These are phyloP conservation scores for Parauchenoglanis punctatus DNA, from an alignment of 2,797 vertebrate species.

Conservation along the genomic window DNA sequence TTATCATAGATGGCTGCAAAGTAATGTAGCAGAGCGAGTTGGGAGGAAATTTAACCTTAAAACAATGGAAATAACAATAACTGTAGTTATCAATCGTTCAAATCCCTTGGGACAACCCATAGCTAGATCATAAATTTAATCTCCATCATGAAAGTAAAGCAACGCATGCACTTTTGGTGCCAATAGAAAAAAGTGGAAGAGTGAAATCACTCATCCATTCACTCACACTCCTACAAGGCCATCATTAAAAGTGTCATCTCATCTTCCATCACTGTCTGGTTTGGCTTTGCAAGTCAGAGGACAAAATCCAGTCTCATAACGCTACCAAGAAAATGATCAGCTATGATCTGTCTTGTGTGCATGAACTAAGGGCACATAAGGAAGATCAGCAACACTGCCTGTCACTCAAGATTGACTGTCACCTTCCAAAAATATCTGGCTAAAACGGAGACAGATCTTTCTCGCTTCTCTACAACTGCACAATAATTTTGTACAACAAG, in stretches of 20 bases:
- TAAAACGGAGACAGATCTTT: not conserved
- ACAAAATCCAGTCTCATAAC: not conserved
- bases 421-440: not conserved
- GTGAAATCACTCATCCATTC: not conserved
- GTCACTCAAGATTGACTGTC: not conserved
- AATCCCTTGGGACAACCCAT: not conserved
- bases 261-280: constrained; percentile 7
- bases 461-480: not conserved
- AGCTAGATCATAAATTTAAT: not conserved
- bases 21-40: not conserved
- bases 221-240: not conserved
- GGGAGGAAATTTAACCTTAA: not conserved
- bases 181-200: not conserved
- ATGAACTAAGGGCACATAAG: not conserved
- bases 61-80: not conserved
- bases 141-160: not conserved
- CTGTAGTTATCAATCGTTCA: not conserved
- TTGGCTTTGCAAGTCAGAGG: not conserved
- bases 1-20: not conserved
- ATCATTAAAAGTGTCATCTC: constrained; percentile 9
- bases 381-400: not conserved
- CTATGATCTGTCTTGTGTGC: not conserved
- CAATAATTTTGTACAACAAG: not conserved
- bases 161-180: not conserved
- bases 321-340: constrained; percentile 1